Evolutionary conservation across 2,113 vertebrate genomes (phyloP), one percentile per base, ranked within the genome.

Genomic region (cattle (Bos taurus)): DNA sequence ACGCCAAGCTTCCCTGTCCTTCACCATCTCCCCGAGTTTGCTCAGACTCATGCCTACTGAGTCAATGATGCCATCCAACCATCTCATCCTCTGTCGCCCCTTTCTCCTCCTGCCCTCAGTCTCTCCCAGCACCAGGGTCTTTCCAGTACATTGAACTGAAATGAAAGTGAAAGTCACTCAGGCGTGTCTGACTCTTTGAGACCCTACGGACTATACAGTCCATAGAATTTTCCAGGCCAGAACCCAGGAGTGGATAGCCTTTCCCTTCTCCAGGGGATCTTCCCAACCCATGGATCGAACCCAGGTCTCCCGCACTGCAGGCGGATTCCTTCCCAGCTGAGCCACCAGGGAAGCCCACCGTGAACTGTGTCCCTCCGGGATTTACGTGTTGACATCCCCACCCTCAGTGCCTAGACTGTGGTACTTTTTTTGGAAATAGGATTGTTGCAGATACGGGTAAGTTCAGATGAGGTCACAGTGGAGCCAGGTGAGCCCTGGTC

Each of bases 371-470:
- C 33, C 81, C 21, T 5, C 48, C 6, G 0, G 8, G 64, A 30
- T 64, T 14, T 40, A 2, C 9, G 5, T 4, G 5, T 8, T 54
- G 59, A 71, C 12, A 6, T 26, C 33, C 30, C 25, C 62, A 12
- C 40, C 4, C 17, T 7, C 28, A 1, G 8, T 1, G 2, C 21
- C 59, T 43, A 9, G 50, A 40, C 80, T 26, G 36, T 2, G 30
- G 16, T 4, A 4, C 71, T 25, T 25, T 2, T 12, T 40, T 12
- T 15, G 64, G 56, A 56, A 25, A 40, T 11, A 48, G 36, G 80
- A 33, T 9, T 16, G 77, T 54, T 8, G 78, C 21, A 23, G 62
- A 9, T 28, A 5, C 1, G 7, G 46, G 28, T 1, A 48, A 56
- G 28, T n/a, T 23, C 12, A 14, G 3, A 88, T 28, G 25, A 83